phyloP scores from a whole-genome alignment of 2,888 invertebrate species.

The Steinernema scapterisci region DNA sequence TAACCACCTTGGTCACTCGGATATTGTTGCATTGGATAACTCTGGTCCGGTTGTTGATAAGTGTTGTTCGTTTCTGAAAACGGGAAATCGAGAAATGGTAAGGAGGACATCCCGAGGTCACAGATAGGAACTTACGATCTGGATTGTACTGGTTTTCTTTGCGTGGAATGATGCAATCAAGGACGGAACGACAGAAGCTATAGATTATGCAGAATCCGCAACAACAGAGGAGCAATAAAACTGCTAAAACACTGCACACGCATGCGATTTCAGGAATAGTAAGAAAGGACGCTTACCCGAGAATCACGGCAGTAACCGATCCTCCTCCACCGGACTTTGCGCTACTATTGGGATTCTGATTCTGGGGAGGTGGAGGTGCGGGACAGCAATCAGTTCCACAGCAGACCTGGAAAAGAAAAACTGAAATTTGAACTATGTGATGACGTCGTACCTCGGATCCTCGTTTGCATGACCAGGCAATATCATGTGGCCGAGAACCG shows the following conservation, averaged over 20 bases:
- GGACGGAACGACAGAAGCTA: conserved; percentile 53
- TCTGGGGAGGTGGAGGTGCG: conserved; percentile 37
- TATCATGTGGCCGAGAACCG: conserved; percentile 58
- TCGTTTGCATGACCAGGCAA: conserved; percentile 57
- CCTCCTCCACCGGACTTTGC: not conserved
- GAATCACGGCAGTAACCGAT: conserved; percentile 13
- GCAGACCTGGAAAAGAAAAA: conserved; percentile 41
- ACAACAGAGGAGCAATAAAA: conserved; percentile 56
- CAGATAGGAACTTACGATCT: not conserved
- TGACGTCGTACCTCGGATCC: conserved; percentile 46
- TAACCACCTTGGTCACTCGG: conserved; percentile 34
- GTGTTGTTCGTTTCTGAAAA: conserved; percentile 27
- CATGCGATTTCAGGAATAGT: not conserved
- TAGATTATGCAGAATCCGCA: conserved; percentile 58
- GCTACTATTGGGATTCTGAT: not conserved
- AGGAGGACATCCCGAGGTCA: too few species aligned
- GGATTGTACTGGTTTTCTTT: conserved; percentile 39
- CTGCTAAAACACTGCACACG: not conserved
- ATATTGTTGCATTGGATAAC: conserved; percentile 49
- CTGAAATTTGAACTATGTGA: too few species aligned
- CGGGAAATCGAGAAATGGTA: not conserved
- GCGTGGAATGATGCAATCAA: conserved; percentile 52
- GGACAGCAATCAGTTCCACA: conserved; percentile 64
- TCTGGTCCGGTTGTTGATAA: conserved; percentile 20
- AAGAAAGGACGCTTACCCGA: conserved; percentile 33